Percentiles rank a stretch among this genome's conserved stretches.
These are phyloP conservation scores for Lasioglossum marginatum DNA, from an alignment of 2,888 invertebrate species.

Conservation along the genomic window DNA sequence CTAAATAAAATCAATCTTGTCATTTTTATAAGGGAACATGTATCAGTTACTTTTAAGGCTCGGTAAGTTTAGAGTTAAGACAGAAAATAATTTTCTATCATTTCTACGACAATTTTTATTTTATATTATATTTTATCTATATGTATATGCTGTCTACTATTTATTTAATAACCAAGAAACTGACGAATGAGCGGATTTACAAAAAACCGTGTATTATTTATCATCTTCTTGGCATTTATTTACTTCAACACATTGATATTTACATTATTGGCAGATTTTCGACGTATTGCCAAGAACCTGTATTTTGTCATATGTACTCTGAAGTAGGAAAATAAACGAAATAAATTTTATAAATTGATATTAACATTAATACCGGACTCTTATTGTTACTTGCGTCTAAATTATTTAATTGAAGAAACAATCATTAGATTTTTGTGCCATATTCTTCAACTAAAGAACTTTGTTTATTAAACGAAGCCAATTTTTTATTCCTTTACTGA, in stretches of 20 bases:
- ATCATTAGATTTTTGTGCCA: not conserved
- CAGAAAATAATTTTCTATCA: too few relatives aligned
- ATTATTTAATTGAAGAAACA: not conserved
- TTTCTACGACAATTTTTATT: too few relatives aligned
- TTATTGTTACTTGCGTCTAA: not conserved
- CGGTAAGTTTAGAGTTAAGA: too few relatives aligned
- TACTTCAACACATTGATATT: not conserved
- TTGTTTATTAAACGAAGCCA: not conserved
- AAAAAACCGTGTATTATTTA: not conserved
- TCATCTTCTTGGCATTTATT: not conserved
- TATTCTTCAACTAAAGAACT: not conserved
- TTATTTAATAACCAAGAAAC: not conserved
- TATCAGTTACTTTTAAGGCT: too few relatives aligned
- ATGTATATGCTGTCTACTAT: not conserved
- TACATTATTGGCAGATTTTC: not conserved
- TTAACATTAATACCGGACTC: not conserved
- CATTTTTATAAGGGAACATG: too few relatives aligned
- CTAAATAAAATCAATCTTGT: too few relatives aligned
- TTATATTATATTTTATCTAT: not conserved
- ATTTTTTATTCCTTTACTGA: not conserved
- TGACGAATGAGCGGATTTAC: not conserved
- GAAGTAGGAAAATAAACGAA: not conserved
- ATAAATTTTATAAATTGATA: not conserved
- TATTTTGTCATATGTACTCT: not conserved
- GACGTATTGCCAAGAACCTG: not conserved